phyloP scores from a whole-genome alignment of 1,140 invertebrate species.

The Aphelenchoides avenae region DNA sequence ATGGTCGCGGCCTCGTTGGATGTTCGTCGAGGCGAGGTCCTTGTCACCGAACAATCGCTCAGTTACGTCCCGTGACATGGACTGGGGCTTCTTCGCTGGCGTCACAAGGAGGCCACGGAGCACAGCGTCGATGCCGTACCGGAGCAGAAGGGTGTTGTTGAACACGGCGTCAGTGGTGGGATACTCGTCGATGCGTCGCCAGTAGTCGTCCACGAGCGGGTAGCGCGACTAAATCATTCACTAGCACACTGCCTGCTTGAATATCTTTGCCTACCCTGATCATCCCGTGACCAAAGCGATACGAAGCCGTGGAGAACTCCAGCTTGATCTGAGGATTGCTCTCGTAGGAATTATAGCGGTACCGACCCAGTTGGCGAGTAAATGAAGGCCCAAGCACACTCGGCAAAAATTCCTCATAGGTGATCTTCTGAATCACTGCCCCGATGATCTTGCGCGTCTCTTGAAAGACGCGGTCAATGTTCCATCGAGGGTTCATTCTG shows the following conservation, averaged over 20 bases:
- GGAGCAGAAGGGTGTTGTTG: constrained; percentile 51
- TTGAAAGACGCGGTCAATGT: constrained; percentile 84
- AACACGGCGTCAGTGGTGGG: constrained; percentile 60
- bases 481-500: constrained; percentile 84
- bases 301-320: constrained; percentile 57
- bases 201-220: background rate
- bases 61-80: constrained; percentile 55
- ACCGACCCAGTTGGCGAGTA: too few relatives aligned
- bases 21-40: constrained; percentile 59
- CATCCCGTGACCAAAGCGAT: constrained; percentile 59
- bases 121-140: constrained; percentile 58
- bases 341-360: constrained; percentile 32
- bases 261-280: constrained; percentile 40
- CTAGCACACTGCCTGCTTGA: too few relatives aligned
- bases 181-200: constrained; percentile 18
- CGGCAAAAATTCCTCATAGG: constrained; percentile 76
- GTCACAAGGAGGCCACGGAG: constrained; percentile 46
- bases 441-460: constrained; percentile 76
- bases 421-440: constrained; percentile 81
- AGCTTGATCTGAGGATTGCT: constrained; percentile 38
- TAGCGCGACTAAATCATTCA: constrained; percentile 29
- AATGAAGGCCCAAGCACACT: constrained; percentile 72
- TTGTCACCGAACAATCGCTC: constrained; percentile 59
- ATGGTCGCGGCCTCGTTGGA: constrained; percentile 71
- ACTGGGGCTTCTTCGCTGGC: constrained; percentile 50